These are phyloP conservation scores for Danaus melanippus DNA, from an alignment of 1,140 invertebrate species.

Conservation along the genomic window DNA sequence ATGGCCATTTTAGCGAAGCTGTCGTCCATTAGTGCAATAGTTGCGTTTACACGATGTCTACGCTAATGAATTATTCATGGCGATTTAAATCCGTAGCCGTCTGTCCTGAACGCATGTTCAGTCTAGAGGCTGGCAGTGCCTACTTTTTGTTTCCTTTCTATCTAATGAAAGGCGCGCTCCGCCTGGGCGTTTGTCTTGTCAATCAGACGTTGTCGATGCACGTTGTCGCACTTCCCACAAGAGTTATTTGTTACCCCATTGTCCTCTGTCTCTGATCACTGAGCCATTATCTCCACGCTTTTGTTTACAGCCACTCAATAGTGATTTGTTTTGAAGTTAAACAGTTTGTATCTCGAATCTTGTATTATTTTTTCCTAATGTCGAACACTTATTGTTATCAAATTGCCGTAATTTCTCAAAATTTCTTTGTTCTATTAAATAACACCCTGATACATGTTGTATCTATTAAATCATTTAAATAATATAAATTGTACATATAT, in stretches of 20 bases:
- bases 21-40: conserved; percentile 28
- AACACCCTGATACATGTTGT: too few relatives aligned
- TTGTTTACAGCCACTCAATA: conserved; percentile 55
- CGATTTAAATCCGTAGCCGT: conserved; percentile 34
- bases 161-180: conserved; percentile 53
- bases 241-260: conserved; percentile 65
- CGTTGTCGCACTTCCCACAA: conserved; percentile 43
- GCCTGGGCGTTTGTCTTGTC: conserved; percentile 59
- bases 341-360: conserved; percentile 9
- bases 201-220: conserved; percentile 45
- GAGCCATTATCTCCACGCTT: conserved; percentile 55
- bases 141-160: conserved; percentile 50
- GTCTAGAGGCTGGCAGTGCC: conserved; percentile 21
- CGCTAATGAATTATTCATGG: conserved; percentile 53
- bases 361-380: too few relatives aligned
- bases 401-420: too few relatives aligned
- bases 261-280: conserved; percentile 48
- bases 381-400: too few relatives aligned
- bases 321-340: conserved; percentile 42
- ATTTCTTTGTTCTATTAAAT: too few relatives aligned
- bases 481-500: too few relatives aligned
- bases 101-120: conserved; percentile 16
- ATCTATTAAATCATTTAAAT: too few relatives aligned
- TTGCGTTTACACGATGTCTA: conserved; percentile 24
- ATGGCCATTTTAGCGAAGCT: conserved; percentile 22